phyloP scores from a whole-genome alignment of 2,113 vertebrate genomes.

The Thinocorus orbignyianus region DNA sequence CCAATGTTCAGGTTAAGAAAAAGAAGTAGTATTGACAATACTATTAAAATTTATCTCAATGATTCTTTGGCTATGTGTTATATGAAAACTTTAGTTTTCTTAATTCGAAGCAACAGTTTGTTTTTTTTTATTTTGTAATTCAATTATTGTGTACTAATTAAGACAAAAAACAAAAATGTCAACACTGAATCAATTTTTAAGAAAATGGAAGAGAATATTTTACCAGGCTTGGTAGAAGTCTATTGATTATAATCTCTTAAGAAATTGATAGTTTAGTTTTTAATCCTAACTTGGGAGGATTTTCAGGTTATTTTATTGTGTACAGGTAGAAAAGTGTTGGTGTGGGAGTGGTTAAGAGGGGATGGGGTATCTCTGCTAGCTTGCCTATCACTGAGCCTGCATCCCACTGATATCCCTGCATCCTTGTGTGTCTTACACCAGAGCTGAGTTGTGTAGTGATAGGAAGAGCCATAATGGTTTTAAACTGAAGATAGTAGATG shows the following conservation, averaged over 20 bases:
- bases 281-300: not conserved
- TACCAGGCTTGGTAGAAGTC: not conserved
- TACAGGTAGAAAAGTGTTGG: not conserved
- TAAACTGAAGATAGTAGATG: not conserved
- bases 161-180: not conserved
- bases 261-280: not conserved
- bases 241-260: not conserved
- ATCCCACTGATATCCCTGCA: not conserved
- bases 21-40: not conserved
- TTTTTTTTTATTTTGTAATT: not conserved
- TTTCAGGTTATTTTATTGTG: not conserved
- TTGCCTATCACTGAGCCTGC: not conserved
- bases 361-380: not conserved
- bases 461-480: not conserved
- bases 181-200: not conserved
- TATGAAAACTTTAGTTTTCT: fast-evolving
- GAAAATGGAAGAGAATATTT: not conserved
- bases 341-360: not conserved
- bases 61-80: not conserved
- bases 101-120: not conserved
- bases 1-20: not conserved
- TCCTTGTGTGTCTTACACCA: not conserved
- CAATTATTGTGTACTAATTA: not conserved
- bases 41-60: not conserved
- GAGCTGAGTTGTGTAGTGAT: not conserved